Conservation (phyloP, 2,113 vertebrate species). For the Grus americana region DNA sequence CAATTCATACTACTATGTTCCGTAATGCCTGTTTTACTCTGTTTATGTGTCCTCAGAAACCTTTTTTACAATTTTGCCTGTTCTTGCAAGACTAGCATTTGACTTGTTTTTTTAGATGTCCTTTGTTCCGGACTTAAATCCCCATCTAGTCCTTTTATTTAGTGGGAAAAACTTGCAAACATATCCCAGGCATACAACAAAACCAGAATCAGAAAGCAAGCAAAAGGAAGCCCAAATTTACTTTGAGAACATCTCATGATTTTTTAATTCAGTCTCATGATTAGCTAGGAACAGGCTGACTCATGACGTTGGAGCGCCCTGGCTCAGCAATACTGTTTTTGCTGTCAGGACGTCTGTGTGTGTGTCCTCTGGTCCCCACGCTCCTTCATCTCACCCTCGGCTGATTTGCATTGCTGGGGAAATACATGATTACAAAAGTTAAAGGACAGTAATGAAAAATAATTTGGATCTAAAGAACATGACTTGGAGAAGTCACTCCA, state of each 20-base stretch:
- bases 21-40: background rate
- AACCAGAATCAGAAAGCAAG: background rate
- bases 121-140: background rate
- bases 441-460: background rate
- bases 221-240: constrained; percentile 18
- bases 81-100: background rate
- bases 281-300: constrained; percentile 31
- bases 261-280: constrained; percentile 52
- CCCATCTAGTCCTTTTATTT: background rate
- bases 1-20: background rate
- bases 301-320: constrained; percentile 23
- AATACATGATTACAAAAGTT: background rate
- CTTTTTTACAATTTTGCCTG: background rate
- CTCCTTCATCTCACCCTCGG: background rate
- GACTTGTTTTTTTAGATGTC: background rate
- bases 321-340: constrained; percentile 23
- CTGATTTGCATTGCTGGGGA: background rate
- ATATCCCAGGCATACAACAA: background rate
- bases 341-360: background rate
- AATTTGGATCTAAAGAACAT: background rate
- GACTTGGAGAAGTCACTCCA: background rate
- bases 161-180: background rate
- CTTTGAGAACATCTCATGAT: constrained; percentile 28
- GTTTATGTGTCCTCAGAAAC: background rate
- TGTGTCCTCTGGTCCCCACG: background rate